Conservation (phyloP, 2,888 invertebrate species). For the Dryococelus australis region DNA sequence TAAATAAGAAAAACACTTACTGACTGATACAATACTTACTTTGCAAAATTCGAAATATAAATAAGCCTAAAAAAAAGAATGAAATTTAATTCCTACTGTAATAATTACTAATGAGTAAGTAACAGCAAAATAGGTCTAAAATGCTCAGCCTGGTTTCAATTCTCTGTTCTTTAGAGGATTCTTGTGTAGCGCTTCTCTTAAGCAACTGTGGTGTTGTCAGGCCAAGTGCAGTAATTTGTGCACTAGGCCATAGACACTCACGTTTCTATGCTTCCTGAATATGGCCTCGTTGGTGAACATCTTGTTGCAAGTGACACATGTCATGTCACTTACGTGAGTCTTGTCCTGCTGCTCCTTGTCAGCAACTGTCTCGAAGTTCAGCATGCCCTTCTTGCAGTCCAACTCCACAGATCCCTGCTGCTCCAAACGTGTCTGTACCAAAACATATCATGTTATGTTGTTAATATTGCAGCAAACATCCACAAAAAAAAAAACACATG, state of each 20-base stretch:
- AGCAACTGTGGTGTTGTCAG: neutral
- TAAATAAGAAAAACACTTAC: no score
- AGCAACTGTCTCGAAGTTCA: neutral
- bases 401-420: conserved; percentile 25
- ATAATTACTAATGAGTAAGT: no score
- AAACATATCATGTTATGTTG: conserved; percentile 43
- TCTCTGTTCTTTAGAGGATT: no score
- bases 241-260: conserved; percentile 40
- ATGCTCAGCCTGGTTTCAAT: no score
- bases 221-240: no score
- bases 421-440: conserved; percentile 22
- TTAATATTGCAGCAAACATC: conserved; percentile 39
- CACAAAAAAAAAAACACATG: no score
- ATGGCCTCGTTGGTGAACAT: conserved; percentile 51
- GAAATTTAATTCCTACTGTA: no score
- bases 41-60: no score
- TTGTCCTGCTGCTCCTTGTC: conserved; percentile 21
- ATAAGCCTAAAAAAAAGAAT: no score
- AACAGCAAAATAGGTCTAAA: no score
- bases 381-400: conserved; percentile 10
- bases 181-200: neutral
- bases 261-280: conserved; percentile 51
- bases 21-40: no score
- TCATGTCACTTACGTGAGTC: conserved; percentile 31
- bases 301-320: conserved; percentile 51